Evolutionary conservation across 2,888 invertebrate genomes (phyloP), one percentile per base, ranked within the genome.

Genomic region (Selenia dentaria): DNA sequence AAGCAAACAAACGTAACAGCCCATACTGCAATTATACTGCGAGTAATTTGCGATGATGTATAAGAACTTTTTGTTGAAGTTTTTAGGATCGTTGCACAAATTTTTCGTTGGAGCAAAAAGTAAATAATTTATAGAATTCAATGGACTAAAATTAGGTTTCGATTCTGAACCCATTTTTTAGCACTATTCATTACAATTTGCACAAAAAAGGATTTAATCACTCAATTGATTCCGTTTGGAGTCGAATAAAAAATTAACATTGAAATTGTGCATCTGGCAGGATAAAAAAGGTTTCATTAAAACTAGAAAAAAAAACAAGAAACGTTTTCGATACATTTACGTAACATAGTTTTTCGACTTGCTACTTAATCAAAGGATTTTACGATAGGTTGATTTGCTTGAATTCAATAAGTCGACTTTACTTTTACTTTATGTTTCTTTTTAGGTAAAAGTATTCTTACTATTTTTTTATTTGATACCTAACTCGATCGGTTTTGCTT

Each of bases 171-270:
- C 33, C 16, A 18, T 29, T 50, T 50, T 55, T 50, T 52, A 33
- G 20, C 11, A 22, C 29, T 24, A 44, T 44, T 25, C 28, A 20
- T 39, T 50, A 25, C 43, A 44, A 20, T 26, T 6, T 14, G 24
- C 28, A 6, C 38, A 56, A 56, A 51, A 37, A 53, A 27, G 27
- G 28, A 32, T 5, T 37, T 37, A 50, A 54, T 48, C 37, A 44
- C 52, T 57, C 54, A 45, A 57, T 57, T 52, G 38, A 48, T 42
- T 46, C 42, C 28, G 18, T 16, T 26, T 28, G 22, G 11, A 28
- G 28, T 45, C 27, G 14, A 27, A 14, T 25, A 40, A 46, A 46
- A 43, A 40, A 28, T 9, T 11, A 9, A 22, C 29, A 38, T 20
- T 26, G 24, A 29, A 34, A 28, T 25, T 1, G 16, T 28, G 45